A percentile compares a stretch with the other conserved stretches of the same genome.
Conservation (phyloP, 1,140 invertebrate species). For the Conopomorpha cramerella region DNA sequence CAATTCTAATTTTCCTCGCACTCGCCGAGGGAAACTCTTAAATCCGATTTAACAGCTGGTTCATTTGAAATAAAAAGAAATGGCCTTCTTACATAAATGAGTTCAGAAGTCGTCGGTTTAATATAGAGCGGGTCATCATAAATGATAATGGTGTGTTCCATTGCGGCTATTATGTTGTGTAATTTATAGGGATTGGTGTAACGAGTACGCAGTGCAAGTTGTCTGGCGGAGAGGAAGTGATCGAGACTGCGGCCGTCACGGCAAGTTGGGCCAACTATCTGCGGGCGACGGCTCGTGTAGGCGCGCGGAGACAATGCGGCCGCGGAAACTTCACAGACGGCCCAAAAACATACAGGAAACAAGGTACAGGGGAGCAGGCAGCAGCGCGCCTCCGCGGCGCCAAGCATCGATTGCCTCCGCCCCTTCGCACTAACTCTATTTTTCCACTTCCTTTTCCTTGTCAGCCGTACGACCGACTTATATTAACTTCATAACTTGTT, state of each 20-base stretch:
- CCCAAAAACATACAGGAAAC: constrained; percentile 16
- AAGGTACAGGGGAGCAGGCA: constrained; percentile 6
- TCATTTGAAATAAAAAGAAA: constrained; percentile 9
- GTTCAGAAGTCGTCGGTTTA: constrained; percentile 11
- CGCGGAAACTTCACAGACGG: not conserved
- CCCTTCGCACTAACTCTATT: constrained; percentile 29
- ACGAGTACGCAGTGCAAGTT: too few relatives aligned
- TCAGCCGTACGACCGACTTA: constrained; percentile 26
- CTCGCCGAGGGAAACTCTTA: constrained; percentile 19
- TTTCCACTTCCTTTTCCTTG: constrained; percentile 28
- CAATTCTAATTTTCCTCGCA: constrained; percentile 38
- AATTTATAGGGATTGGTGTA: too few relatives aligned
- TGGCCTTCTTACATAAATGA: constrained; percentile 10
- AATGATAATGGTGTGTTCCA: too few relatives aligned
- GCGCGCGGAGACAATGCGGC: not conserved
- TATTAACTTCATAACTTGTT: constrained; percentile 44
- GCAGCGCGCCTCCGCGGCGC: constrained; percentile 17
- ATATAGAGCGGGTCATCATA: too few relatives aligned
- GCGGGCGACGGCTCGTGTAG: too few relatives aligned
- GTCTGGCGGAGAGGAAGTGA: too few relatives aligned
- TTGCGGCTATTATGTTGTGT: too few relatives aligned
- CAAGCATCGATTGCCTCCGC: constrained; percentile 20
- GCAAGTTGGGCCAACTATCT: too few relatives aligned
- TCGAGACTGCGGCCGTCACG: too few relatives aligned
- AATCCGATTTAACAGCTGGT: constrained; percentile 16